Conservation (phyloP, 2,888 invertebrate genomes). For the Linnaemya vulpina region DNA sequence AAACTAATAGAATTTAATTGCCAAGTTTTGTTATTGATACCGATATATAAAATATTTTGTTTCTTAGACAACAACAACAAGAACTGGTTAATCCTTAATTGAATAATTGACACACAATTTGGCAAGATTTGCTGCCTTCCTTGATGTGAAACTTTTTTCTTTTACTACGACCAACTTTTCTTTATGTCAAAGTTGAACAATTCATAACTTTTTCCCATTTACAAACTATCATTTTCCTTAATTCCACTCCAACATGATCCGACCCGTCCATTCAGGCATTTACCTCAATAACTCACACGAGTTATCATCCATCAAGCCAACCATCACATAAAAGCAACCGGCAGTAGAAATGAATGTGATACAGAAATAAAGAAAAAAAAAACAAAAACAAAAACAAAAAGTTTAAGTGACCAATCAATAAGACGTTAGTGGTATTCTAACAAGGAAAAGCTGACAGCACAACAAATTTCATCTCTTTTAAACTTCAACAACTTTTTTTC, state of each 20-base stretch:
- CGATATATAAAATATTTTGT: too few species aligned
- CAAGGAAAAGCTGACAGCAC: constrained; percentile 34
- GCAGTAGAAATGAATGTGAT: too few species aligned
- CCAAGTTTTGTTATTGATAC: too few species aligned
- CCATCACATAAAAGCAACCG: neutral
- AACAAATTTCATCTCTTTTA: constrained; percentile 48
- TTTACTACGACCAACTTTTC: neutral
- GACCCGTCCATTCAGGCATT: neutral
- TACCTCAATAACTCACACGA: constrained; percentile 6
- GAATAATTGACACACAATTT: neutral
- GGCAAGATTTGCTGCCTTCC: too few species aligned
- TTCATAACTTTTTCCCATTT: neutral
- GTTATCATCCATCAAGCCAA: constrained; percentile 45
- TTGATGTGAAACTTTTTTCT: too few species aligned
- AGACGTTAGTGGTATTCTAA: constrained; percentile 45
- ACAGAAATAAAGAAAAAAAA: neutral
- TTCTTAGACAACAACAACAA: too few species aligned
- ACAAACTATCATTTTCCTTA: neutral
- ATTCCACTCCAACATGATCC: neutral
- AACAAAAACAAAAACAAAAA: constrained; percentile 34
- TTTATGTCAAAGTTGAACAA: neutral
- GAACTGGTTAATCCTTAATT: too few species aligned
- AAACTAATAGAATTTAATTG: too few species aligned
- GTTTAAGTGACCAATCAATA: constrained; percentile 73
- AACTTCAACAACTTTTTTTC: constrained; percentile 43